A percentile compares a stretch with the other conserved stretches of the same genome.
Evolutionary conservation across 2,797 vertebrate species (phyloP).

Genomic region (Premnoplex brunnescens): DNA sequence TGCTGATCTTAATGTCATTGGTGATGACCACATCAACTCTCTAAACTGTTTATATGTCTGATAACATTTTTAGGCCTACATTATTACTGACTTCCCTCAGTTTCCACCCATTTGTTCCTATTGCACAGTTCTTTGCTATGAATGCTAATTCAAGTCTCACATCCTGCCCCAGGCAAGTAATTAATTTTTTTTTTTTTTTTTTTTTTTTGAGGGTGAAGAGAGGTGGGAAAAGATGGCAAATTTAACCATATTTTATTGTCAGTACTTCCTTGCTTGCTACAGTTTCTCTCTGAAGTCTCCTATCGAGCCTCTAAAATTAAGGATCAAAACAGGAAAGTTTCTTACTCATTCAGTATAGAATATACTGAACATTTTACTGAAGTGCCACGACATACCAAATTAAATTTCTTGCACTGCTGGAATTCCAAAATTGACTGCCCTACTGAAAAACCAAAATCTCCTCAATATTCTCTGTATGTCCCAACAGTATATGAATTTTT

Average conservation of each 20-base stretch:
- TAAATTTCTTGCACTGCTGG: background rate
- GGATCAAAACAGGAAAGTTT: background rate
- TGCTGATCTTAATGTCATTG: background rate
- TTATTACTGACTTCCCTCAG: background rate
- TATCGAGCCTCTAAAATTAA: background rate
- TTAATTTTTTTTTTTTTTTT: background rate
- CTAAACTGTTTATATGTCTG: background rate
- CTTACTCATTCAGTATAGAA: background rate
- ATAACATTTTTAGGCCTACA: background rate
- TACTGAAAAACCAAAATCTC: background rate
- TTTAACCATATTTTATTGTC: background rate
- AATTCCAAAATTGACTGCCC: background rate
- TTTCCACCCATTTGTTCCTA: background rate
- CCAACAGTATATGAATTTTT: background rate
- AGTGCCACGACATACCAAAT: background rate
- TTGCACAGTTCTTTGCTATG: background rate
- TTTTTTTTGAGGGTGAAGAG: background rate
- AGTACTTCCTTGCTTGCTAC: background rate
- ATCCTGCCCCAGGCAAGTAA: background rate
- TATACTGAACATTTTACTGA: background rate
- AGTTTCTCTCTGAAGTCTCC: background rate
- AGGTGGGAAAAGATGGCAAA: background rate
- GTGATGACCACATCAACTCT: background rate
- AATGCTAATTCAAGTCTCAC: background rate
- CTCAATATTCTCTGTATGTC: background rate